A percentile compares a stretch with the other conserved stretches of the same genome.
Conservation (phyloP, 1,140 invertebrate genomes). For the Saccostrea glomerata region DNA sequence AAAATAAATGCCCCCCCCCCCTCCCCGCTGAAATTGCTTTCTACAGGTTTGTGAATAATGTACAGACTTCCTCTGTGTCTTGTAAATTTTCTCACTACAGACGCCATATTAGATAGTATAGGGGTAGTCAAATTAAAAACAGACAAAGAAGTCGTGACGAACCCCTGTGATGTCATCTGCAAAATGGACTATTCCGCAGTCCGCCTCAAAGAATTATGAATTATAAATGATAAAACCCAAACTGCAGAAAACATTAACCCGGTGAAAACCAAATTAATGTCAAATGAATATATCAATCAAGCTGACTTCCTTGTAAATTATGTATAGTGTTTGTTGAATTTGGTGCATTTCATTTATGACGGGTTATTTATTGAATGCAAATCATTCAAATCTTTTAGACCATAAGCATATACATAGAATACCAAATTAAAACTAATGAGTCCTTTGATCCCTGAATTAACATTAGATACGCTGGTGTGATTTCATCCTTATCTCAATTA, state of each 20-base stretch:
- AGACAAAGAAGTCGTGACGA: too few species aligned
- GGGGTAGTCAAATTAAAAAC: too few species aligned
- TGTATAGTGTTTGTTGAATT: neutral
- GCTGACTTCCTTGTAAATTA: neutral
- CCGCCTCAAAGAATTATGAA: neutral
- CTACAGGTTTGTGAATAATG: too few species aligned
- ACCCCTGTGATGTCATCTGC: too few species aligned
- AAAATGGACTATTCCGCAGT: too few species aligned
- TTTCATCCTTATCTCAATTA: neutral
- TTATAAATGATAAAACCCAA: neutral
- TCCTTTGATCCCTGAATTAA: slow-evolving; percentile 20
- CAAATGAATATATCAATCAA: slow-evolving; percentile 11
- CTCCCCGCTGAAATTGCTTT: too few species aligned
- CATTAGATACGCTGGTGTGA: neutral
- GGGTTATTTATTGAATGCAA: neutral
- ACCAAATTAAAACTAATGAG: neutral
- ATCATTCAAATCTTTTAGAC: neutral
- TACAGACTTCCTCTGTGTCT: too few species aligned
- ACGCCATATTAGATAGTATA: too few species aligned
- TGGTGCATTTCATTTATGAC: neutral
- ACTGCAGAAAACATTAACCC: slow-evolving; percentile 12
- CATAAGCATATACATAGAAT: neutral
- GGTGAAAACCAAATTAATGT: slow-evolving; percentile 7
- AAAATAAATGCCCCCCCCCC: too few species aligned
- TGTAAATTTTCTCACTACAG: too few species aligned